Conservation (phyloP, 2,113 vertebrate species). For the Pao palembangensis region DNA sequence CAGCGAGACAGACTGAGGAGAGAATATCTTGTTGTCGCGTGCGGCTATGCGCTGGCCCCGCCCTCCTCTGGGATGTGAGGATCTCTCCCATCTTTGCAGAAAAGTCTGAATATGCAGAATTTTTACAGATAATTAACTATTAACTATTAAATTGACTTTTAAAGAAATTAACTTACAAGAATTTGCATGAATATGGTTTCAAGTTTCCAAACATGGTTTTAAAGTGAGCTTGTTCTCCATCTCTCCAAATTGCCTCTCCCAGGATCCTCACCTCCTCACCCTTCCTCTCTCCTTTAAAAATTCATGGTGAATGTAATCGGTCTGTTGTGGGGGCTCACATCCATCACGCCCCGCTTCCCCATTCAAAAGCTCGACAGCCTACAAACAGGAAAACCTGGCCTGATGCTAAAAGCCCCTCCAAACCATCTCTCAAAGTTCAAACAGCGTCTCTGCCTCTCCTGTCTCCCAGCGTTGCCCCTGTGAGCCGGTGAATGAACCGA, state of each 20-base stretch:
- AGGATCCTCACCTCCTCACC: too few species aligned
- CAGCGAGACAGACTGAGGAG: too few species aligned
- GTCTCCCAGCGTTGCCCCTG: background rate
- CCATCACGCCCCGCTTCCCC: slow-evolving; percentile 33
- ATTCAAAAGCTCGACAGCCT: slow-evolving; percentile 41
- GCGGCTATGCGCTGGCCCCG: background rate
- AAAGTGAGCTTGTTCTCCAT: background rate
- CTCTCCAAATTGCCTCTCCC: background rate
- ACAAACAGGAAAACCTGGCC: slow-evolving; percentile 37
- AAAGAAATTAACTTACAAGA: too few species aligned
- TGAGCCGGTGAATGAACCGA: slow-evolving; percentile 48
- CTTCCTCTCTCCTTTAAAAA: slow-evolving; percentile 31
- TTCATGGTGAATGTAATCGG: slow-evolving; percentile 26
- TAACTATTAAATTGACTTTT: too few species aligned
- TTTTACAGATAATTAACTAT: too few species aligned
- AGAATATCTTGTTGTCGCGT: background rate
- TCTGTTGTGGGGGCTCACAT: slow-evolving; percentile 31
- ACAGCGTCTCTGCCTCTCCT: slow-evolving; percentile 39
- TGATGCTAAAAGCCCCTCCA: slow-evolving; percentile 32
- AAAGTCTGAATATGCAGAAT: too few species aligned
- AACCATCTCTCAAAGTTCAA: slow-evolving; percentile 36
- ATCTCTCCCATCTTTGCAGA: background rate
- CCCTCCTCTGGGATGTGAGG: background rate
- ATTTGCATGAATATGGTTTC: too few species aligned
- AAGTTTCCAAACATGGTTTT: too few species aligned